phyloP scores from a whole-genome alignment of 2,888 invertebrate genomes.

The Petrolisthes manimaculis region DNA sequence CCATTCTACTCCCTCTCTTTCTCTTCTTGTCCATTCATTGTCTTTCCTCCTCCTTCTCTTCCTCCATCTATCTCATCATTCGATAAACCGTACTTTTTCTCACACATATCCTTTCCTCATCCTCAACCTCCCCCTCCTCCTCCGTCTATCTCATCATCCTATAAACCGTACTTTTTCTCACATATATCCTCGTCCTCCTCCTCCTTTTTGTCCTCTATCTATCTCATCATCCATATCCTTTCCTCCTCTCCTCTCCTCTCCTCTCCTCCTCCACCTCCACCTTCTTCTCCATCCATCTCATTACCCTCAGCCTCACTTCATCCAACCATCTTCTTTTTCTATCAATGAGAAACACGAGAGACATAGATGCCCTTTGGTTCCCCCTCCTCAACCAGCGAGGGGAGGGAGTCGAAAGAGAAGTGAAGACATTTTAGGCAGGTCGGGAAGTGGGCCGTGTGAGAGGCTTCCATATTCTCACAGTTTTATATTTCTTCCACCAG shows the following conservation, averaged over 20 bases:
- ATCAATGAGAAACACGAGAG: neutral
- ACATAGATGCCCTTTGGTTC: neutral
- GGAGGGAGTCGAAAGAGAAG: neutral
- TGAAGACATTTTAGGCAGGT: neutral
- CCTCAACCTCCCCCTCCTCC: too few relatives aligned
- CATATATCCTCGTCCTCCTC: too few relatives aligned
- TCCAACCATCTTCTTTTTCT: constrained; percentile 12
- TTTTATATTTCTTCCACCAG: neutral
- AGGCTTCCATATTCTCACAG: neutral
- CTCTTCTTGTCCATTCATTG: too few relatives aligned
- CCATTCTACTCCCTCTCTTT: too few relatives aligned
- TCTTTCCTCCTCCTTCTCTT: too few relatives aligned
- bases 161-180: too few relatives aligned
- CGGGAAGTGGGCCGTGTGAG: neutral
- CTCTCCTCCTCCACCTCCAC: neutral
- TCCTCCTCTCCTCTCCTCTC: neutral
- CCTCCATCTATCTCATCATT: too few relatives aligned
- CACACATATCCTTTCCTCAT: too few relatives aligned
- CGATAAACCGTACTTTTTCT: too few relatives aligned
- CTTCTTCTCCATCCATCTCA: neutral
- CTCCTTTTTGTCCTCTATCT: too few relatives aligned
- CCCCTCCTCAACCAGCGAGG: neutral
- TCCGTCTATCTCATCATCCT: too few relatives aligned
- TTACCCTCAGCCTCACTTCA: neutral
- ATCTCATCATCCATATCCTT: too few relatives aligned